Evolutionary conservation across 2,113 vertebrate species (phyloP), one percentile per base, ranked within the genome.

Genomic region (Ptyas mucosa): DNA sequence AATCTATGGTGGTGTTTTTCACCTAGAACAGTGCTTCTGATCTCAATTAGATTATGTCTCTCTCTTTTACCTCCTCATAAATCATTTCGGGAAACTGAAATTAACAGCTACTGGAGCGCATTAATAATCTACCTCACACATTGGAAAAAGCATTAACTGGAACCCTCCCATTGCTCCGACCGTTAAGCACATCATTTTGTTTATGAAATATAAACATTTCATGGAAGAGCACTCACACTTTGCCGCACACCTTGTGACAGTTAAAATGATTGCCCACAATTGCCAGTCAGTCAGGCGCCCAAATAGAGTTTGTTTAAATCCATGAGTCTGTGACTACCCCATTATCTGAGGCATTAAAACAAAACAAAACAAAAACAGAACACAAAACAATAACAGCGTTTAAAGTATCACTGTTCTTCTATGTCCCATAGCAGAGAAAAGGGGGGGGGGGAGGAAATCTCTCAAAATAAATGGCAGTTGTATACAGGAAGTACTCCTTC

Each of bases 41-140:
- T 99, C 99, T 99, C 99, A 99, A 99, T 99, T 99, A 99, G 98
- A 99, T 99, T 98, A 98, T 98, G 98, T 98, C 98, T 98, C 98
- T 98, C 98, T 98, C 98, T 98, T 97, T 98, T 98, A 98, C 98
- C 98, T 98, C 97, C 98, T 98, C 98, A 99, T 99, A 99, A 99
- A 99, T 99, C 99, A 99, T 99, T 98, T 98, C 98, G 5, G 97
- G 98, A 99, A 99, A 99, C 98, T 99, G 98, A 99, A 99, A 99
- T 99, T 99, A 99, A 99, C 99, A 99, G 98, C 98, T 99, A 99
- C 98, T 99, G 98, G 98, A 99, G 99, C 99, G 98, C 99, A 99
- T 99, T 99, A 99, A 99, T 99, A 99, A 99, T 98, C 98, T 98
- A 97, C 98, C 98, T 98, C 98, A 98, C 98, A 98, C 98, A 98